phyloP scores from a whole-genome alignment of 1,140 invertebrate species.

The Oryctes rhinoceros region DNA sequence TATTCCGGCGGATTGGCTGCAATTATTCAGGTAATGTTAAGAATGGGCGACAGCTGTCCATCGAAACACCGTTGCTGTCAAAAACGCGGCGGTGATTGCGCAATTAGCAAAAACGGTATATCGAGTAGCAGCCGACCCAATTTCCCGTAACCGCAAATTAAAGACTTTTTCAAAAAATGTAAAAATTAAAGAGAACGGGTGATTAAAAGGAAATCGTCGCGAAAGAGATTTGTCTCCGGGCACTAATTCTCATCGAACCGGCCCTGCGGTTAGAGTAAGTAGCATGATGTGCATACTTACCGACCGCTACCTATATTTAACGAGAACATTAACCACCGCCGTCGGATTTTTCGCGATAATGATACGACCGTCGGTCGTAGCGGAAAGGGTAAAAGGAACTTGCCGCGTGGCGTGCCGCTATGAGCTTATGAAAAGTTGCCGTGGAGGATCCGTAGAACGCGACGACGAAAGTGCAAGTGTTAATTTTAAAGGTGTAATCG shows the following conservation, averaged over 20 bases:
- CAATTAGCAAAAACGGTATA: conserved; percentile 3
- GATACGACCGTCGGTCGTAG: not conserved
- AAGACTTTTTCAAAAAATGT: conserved; percentile 12
- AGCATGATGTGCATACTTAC: not conserved
- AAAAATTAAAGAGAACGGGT: conserved; percentile 1
- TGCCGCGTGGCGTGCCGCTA: not conserved
- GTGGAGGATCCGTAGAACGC: not conserved
- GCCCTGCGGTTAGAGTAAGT: not conserved
- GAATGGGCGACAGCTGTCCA: not conserved
- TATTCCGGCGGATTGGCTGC: not conserved
- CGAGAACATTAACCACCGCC: not conserved
- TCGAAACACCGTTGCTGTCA: not conserved
- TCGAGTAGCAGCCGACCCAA: not conserved
- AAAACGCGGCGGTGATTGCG: not conserved
- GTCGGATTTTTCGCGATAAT: not conserved
- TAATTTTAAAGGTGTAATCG: not conserved
- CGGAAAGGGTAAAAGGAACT: not conserved
- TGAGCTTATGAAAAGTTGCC: not conserved
- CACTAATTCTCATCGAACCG: conserved; percentile 9
- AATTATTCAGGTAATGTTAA: conserved; percentile 2
- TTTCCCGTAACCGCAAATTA: not conserved
- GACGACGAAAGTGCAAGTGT: conserved; percentile 4
- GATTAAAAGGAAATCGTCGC: not conserved
- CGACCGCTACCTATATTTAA: not conserved
- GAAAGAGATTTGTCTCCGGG: conserved; percentile 4